Base-by-base conservation (phyloP, 1,140 invertebrate genomes). In the Harlomillsia oculata region DNA sequence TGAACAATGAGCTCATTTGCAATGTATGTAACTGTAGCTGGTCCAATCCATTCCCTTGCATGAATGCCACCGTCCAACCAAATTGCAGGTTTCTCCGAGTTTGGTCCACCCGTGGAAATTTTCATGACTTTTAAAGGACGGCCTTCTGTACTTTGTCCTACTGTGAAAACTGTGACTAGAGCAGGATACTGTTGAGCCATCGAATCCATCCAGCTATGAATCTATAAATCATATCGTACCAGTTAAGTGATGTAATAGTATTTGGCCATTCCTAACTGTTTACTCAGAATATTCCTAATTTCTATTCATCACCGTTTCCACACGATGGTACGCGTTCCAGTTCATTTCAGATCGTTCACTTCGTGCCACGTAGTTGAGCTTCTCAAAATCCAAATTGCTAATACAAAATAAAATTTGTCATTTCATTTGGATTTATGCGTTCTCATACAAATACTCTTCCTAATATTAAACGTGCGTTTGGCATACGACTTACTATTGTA, bases 1-100 rank as follows among this genome's bases (percentile, higher is more conserved):
- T 60, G 52, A 3, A 30, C 52, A 30, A 65, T 57, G 14, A 65
- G 39, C 16, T 62, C 57, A 53, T 65, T 65, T 2, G 63, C 63
- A 14, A 65, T 65, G 29, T 40, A 65, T 20, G 60, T 53, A n/a
- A 56, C 43, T 14, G 57, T 63, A 25, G 52, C 56, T 11, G 63
- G 60, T n/a, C 53, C 39, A 29, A 65, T 62, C 63, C 63, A 62
- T 45, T 62, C 57, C 23, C 57, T n/a, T 26, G 51, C 50, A 43
- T 59, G 56, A 18, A 58, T 58, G 2, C 59, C 59, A 18, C 63
- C 63, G 30, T 65, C 63, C n/a, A 65, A n/a, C 63, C 63, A 65
- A 58, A 65, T 59, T 49, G 60, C 60, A 6, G 60, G 34, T 18
- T 50, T 51, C 9, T 43, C 39, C 9, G 56, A 34, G 18, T 43